Evolutionary conservation across 1,140 invertebrate genomes (phyloP).

Genomic region (Asbolus verrucosus): DNA sequence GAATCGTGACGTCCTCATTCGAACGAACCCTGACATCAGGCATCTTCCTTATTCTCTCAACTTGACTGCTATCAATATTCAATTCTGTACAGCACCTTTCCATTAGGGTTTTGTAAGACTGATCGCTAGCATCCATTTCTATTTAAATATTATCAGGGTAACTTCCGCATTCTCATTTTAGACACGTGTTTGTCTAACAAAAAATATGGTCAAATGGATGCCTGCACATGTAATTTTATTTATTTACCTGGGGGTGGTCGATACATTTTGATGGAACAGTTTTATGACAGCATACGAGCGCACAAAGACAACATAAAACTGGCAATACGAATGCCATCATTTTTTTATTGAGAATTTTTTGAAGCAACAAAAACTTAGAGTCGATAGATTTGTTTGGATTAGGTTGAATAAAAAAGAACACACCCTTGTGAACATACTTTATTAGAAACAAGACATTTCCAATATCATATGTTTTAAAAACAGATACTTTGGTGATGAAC

Average conservation of each 20-base stretch:
- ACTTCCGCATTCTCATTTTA: conserved; percentile 6
- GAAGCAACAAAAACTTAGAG: conserved; percentile 10
- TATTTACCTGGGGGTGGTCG: conserved; percentile 30
- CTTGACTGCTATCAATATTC: conserved; percentile 30
- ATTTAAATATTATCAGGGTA: conserved; percentile 6
- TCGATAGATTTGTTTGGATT: conserved; percentile 28
- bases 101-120: conserved; percentile 27
- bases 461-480: conserved; percentile 34
- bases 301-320: conserved; percentile 35
- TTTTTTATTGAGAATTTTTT: conserved; percentile 18
- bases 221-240: conserved; percentile 23
- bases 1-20: conserved; percentile 21
- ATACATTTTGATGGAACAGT: conserved; percentile 26
- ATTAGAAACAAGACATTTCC: conserved; percentile 34
- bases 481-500: conserved; percentile 32
- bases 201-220: conserved; percentile 2
- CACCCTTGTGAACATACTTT: conserved; percentile 24
- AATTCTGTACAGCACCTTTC: conserved; percentile 26
- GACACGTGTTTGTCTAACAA: conserved; percentile 23
- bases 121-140: conserved; percentile 11
- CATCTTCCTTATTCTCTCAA: conserved; percentile 30
- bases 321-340: conserved; percentile 26
- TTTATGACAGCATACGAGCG: conserved; percentile 23
- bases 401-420: conserved; percentile 8
- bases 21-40: conserved; percentile 19